phyloP scores from a whole-genome alignment of 64 coral and sea anemone genomes.

The Stylophora pistillata region DNA sequence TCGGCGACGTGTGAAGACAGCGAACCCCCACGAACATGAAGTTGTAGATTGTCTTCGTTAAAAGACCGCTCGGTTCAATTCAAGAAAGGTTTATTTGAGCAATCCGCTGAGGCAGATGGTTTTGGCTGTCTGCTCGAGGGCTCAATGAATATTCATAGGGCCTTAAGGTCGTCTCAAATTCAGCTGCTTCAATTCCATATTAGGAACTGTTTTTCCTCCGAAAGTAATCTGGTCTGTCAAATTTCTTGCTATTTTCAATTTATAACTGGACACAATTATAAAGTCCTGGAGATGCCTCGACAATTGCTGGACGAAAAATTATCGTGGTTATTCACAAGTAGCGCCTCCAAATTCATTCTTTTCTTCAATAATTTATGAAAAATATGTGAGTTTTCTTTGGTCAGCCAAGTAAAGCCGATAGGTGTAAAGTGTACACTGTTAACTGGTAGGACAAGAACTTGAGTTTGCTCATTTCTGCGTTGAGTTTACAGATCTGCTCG shows the following conservation, averaged over 20 bases:
- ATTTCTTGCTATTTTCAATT: background rate
- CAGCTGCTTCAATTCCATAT: constrained; percentile 1
- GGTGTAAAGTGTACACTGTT: constrained; percentile 19
- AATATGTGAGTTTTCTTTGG: constrained; percentile 22
- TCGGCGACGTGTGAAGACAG: background rate
- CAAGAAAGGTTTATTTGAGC: constrained; percentile 40
- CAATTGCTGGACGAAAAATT: background rate
- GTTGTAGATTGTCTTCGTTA: constrained; percentile 23
- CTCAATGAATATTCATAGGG: constrained; percentile 42
- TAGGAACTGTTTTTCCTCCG: background rate
- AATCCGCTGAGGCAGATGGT: constrained; percentile 53
- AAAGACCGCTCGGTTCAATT: constrained; percentile 35
- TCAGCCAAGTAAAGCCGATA: constrained; percentile 17
- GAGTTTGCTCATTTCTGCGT: background rate
- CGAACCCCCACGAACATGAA: constrained; percentile 1
- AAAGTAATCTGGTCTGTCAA: background rate
- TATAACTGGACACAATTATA: background rate
- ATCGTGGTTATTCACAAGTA: background rate
- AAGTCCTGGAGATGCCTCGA: background rate
- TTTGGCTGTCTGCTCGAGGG: constrained; percentile 13
- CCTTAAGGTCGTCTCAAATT: background rate
- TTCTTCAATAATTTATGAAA: constrained; percentile 34
- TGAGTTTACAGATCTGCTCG: background rate
- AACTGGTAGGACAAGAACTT: background rate
- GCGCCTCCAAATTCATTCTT: background rate